Evolutionary conservation across 2,797 vertebrate genomes (phyloP), one percentile per base, ranked within the genome.

Genomic region (Leptoclinus maculatus): DNA sequence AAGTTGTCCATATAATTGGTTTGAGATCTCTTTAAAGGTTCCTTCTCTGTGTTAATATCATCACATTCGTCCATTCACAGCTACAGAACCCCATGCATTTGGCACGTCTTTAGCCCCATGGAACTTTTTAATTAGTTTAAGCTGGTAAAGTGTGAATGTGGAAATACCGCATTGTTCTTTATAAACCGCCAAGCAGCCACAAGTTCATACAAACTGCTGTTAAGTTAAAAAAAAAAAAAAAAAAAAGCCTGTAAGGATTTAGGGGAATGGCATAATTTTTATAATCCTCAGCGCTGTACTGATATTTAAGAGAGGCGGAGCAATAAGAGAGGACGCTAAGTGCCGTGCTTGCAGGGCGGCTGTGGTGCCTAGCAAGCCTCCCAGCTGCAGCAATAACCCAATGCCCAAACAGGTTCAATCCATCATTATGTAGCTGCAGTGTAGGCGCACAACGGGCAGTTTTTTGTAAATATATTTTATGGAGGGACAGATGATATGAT

Each of bases 81-180:
- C 54, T 56, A 64, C 62, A 71, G 39, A 71, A 36, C 54, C 11
- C 29, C 36, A 17, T 68, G 51, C 45, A 57, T 9, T 21, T 25
- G 59, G 17, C 47, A 27, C 71, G 60, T 70, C 53, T 82, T 78
- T 60, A 77, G 36, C 79, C 83, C 82, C 76, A 83, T 79, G 69
- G 80, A 79, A 71, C 66, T 14, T 87, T 91, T 89, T 88, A 87
- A 91, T 88, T 84, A 76, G 84, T 82, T 66, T 83, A 66, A 79
- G 77, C 66, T 76, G 59, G 63, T 78, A 66, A 72, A 83, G 53
- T 78, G 83, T 81, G 68, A 80, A 13, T 66, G 76, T 65, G 79
- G 85, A 86, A 91, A 88, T 83, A 70, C 74, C 66, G 41, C 38
- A 34, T 21, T 74, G 51, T 79, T 81, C 49, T 67, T 78, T 78